Base-by-base conservation (phyloP, 2,113 vertebrate genomes). In the Scolopax mira region DNA sequence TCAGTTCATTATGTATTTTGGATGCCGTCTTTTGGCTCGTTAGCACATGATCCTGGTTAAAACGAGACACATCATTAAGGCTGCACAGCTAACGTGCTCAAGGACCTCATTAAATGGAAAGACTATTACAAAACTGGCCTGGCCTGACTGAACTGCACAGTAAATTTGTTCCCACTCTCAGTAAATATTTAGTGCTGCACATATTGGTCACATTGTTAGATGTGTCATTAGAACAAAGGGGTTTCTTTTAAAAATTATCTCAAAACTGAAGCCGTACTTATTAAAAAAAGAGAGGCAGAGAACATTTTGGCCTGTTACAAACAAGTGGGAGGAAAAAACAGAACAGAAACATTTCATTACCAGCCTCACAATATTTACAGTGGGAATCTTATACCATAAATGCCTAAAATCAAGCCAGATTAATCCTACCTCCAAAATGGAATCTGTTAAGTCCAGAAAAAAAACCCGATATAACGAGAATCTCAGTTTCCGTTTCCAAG, bases 71-170 rank as follows among this genome's bases (percentile, higher is more conserved):
- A 23, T 66, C 92, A 57, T 89, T 95, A 91, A 78, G 37, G 85
- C 69, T 91, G 64, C 60, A 79, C 49, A 78, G 78, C 37, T 70
- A 52, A 84, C 10, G 1, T 10, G 11, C 74, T 74, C 81, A 6
- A 87, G 61, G 93, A 74, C 37, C 81, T 94, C 90, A 93, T 91
- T 87, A 93, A 84, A 35, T 33, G 37, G 30, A 69, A 84, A 84
- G 55, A 65, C 73, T 52, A 69, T 74, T 66, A 71, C 37, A 48
- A 70, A 78, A 57, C 65, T 33, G 37, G 70, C 46, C 71, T 65
- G 80, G 77, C 48, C 64, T 85, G 85, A 54, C 33, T 69, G 79
- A 90, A 82, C 9, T 3, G 28, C 31, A 84, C 37, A 73, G 23
- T n/a, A 41, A 58, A 62, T 90, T 61, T 79, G 48, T 78, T 78